Evolutionary conservation across 2,113 vertebrate genomes (phyloP), one percentile per base, ranked within the genome.

Genomic region (Bubo scandiacus): DNA sequence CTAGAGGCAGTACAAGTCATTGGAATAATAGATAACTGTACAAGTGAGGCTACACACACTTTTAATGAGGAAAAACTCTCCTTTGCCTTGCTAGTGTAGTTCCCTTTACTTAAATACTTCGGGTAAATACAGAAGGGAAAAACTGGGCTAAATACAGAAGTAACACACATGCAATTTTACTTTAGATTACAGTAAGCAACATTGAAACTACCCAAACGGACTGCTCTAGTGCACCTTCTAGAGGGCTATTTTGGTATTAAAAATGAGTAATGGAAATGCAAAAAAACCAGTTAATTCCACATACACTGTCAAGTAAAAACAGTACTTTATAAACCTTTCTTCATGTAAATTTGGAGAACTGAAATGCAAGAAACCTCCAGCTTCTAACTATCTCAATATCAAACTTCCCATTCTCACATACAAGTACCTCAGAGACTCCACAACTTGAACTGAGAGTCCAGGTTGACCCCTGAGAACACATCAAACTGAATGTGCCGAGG

Each of bases 401-500:
- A 45, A 54, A 55, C 25, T 66, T n/a, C 4, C 19, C 20, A 16
- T 55, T 80, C 63, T n/a, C 45, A 30, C 51, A 51, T 5, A 13
- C 9, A 59, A 49, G 29, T 7, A 62, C 52, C 25, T 23, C 15
- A 26, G 27, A 90, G 26, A 29, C 32, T 65, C 49, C 3, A 2
- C 22, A 73, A 9, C 45, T 58, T 34, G 19, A 82, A n/a, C 16
- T 11, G 20, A 73, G 40, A 26, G n/a, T 51, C 67, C 59, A 54
- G 23, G 34, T 3, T 38, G 38, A 74, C 14, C 29, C 8, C 12
- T 36, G 2, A 8, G 34, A 80, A 58, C 22, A 68, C 22, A 80
- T 32, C 38, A 68, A 51, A 74, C 5, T 13, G 6, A 36, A 66
- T 2, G 10, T 36, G 38, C 36, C 0, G 0, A 72, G 17, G 34